Base-by-base conservation (phyloP, 1,140 invertebrate genomes). In the Euura saliciscinereae region DNA sequence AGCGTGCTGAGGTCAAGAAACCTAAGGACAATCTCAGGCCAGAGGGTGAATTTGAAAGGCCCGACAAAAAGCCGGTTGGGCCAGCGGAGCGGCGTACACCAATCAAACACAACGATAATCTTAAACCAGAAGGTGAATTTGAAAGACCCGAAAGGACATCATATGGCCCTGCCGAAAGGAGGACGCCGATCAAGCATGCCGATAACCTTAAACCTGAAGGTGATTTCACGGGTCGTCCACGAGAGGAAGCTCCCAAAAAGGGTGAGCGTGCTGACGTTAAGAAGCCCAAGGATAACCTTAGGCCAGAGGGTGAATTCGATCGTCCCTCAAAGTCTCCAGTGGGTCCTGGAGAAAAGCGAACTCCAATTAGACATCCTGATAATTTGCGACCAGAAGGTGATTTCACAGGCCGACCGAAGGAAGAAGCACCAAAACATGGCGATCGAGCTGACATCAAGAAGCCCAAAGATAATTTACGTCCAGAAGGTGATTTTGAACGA, bases 251-350 rank as follows among this genome's bases (percentile, higher is more conserved):
- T 67, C 28, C 28, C 11, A 28, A 44, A 44, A 42, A 10, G 13
- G 86, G 83, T n/a, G 89, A 90, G 76, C 81, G 88, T 72, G 88
- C 85, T 0, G 79, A 80, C 70, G 84, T 82, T 68, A 83, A 81
- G 44, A 75, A 76, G 44, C 85, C 79, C 7, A 71, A 80, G 59
- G 86, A 86, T 74, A 79, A 82, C 68, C 76, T 76, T 69, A 78
- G 82, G 69, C 87, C 88, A 0, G 90, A 91, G 83, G 91, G 91
- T 2, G 88, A 91, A 0, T 93, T 92, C 75, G 84, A 89, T 76
- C 82, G 85, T 71, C 89, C 86, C 2, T 82, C 87, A 6, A 86
- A 87, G 70, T 79, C 78, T 44, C 80, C 79, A 0, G 44, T 77
- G 8, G 78, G 76, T 2, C 83, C 79, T 4, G 83, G 78, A 2